phyloP scores from a whole-genome alignment of 2,888 invertebrate genomes.

The Trimorus sp. region DNA sequence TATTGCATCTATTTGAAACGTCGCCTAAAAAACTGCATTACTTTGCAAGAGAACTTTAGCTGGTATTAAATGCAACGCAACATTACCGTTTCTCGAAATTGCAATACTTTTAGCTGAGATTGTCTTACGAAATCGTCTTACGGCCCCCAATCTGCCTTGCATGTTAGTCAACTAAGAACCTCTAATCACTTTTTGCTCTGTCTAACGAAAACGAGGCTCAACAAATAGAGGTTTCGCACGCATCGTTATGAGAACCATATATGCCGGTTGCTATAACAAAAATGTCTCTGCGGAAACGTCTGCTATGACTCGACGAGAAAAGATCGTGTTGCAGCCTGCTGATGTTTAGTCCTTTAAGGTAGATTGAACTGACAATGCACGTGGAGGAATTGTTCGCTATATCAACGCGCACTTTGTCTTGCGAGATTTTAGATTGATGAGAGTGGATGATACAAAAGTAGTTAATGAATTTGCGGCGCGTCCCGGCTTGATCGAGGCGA shows the following conservation, averaged over 20 bases:
- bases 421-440: neutral
- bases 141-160: slow-evolving; percentile 40
- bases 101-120: too few relatives aligned
- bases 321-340: neutral
- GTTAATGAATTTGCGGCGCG: neutral
- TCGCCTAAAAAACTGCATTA: too few relatives aligned
- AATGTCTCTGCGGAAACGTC: neutral
- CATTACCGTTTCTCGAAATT: too few relatives aligned
- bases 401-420: neutral
- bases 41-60: too few relatives aligned
- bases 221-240: slow-evolving; percentile 17
- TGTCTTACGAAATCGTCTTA: too few relatives aligned
- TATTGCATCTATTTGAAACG: too few relatives aligned
- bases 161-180: slow-evolving; percentile 36
- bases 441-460: neutral
- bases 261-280: slow-evolving; percentile 45
- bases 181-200: slow-evolving; percentile 15
- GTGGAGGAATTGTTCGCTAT: too few relatives aligned
- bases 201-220: neutral
- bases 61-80: too few relatives aligned
- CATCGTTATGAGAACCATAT: slow-evolving; percentile 59
- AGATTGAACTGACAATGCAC: neutral
- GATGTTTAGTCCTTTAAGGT: neutral
- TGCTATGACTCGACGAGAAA: neutral
- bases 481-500: too few relatives aligned